Evolutionary conservation across 2,888 invertebrate species (phyloP).

Genomic region (Melikaiella ostensackeni): DNA sequence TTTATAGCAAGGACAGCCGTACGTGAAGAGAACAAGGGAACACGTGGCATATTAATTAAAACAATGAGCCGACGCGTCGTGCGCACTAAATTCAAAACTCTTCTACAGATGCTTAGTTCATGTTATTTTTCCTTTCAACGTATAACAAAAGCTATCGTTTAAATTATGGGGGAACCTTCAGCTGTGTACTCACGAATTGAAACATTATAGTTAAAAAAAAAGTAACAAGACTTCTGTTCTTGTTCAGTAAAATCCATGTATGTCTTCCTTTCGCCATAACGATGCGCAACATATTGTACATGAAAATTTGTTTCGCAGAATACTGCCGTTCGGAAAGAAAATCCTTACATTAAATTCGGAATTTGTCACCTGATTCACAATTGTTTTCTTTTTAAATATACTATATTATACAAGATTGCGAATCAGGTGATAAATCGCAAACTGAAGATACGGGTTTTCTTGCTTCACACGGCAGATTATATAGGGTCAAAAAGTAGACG

Average conservation of each 20-base stretch:
- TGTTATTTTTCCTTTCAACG: constrained; percentile 35
- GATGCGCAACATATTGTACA: not conserved
- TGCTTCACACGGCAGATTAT: too few relatives aligned
- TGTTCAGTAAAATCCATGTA: not conserved
- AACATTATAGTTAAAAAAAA: constrained; percentile 16
- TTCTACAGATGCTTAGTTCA: constrained; percentile 54
- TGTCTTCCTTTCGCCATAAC: not conserved
- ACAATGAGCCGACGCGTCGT: constrained; percentile 65
- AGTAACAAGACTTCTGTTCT: constrained; percentile 9
- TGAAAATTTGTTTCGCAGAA: not conserved
- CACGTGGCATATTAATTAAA: constrained; percentile 72
- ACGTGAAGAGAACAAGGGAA: constrained; percentile 57
- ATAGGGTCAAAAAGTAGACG: too few relatives aligned
- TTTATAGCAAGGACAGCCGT: constrained; percentile 53
- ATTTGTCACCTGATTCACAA: too few relatives aligned
- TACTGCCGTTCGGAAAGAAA: too few relatives aligned
- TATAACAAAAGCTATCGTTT: constrained; percentile 23
- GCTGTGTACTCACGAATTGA: constrained; percentile 33
- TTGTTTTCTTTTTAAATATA: too few relatives aligned
- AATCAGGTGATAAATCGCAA: too few relatives aligned
- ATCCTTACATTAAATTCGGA: too few relatives aligned
- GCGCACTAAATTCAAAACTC: constrained; percentile 58
- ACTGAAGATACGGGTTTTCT: too few relatives aligned
- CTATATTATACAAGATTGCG: too few relatives aligned
- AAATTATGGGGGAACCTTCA: constrained; percentile 31